phyloP scores from a whole-genome alignment of 2,113 vertebrate species.

The Sarotherodon lohbergeri region DNA sequence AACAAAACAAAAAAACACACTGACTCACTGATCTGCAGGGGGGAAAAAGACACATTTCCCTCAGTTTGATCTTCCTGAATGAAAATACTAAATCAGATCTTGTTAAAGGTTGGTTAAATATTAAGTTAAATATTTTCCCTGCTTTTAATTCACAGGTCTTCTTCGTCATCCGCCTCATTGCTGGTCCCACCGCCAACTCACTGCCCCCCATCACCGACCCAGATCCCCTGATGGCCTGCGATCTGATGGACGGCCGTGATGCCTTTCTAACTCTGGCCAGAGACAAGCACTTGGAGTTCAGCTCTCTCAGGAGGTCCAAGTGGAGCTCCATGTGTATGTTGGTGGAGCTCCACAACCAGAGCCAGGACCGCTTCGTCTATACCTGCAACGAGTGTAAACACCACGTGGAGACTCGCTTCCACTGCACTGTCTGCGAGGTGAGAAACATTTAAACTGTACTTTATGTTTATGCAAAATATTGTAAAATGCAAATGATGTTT shows the following conservation, averaged over 20 bases:
- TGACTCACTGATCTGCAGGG: not conserved
- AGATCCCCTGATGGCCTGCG: slow-evolving; percentile 91
- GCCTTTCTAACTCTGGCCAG: slow-evolving; percentile 95
- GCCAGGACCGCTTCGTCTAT: slow-evolving; percentile 97
- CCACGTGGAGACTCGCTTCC: slow-evolving; percentile 95
- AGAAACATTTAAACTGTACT: slow-evolving; percentile 8
- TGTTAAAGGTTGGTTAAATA: not conserved
- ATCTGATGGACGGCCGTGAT: slow-evolving; percentile 98
- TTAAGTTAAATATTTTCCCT: not conserved
- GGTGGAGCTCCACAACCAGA: slow-evolving; percentile 96
- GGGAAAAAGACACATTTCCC: rapidly evolving
- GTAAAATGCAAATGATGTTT: not conserved
- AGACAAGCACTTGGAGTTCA: slow-evolving; percentile 98
- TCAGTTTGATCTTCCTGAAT: not conserved
- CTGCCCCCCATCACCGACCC: slow-evolving; percentile 87
- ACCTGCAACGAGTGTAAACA: slow-evolving; percentile 98
- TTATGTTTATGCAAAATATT: not conserved
- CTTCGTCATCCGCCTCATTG: slow-evolving; percentile 95
- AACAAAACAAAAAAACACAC: not conserved
- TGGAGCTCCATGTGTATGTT: slow-evolving; percentile 99
- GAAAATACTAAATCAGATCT: not conserved
- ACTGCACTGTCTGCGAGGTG: slow-evolving; percentile 98
- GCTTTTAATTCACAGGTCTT: slow-evolving; percentile 80
- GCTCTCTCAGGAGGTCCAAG: slow-evolving; percentile 86
- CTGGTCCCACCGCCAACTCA: slow-evolving; percentile 90